Evolutionary conservation across 2,888 invertebrate genomes (phyloP), one percentile per base, ranked within the genome.

Genomic region (Drosophila vallismaia): DNA sequence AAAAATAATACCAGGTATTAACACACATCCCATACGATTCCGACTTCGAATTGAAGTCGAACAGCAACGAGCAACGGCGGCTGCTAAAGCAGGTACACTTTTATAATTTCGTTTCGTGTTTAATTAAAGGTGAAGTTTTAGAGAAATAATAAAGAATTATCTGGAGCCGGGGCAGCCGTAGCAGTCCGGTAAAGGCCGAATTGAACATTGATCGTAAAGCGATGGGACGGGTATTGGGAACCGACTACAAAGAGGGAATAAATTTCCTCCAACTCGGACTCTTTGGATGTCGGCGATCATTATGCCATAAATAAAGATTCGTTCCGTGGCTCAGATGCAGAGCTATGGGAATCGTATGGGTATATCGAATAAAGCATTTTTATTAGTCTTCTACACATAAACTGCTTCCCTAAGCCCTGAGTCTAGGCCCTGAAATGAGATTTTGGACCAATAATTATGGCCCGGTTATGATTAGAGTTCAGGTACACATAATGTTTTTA

Each of bases 121-220:
- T 86, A 86, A 86, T 86, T 86, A 86, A 86, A 86, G 86, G 84
- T 88, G 88, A 88, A 86, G 86, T 85, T 84, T 86, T 83, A 88
- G 81, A 79, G 83, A 86, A 87, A 85, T 85, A 87, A 87, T 83
- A 87, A 87, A 87, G 87, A 85, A 85, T 85, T 85, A 87, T 87
- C 87, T 75, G 82, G 80, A 66, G 68, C 64, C 76, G 62, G 71
- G 56, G 36, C 36, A 12, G 19, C 19, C 19, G 19, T 19, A 19
- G 19, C 19, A 2, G 4, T 10, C 12, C 26, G 29, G 40, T 75
- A 82, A 76, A 79, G 79, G 71, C 64, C 63, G 46, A 57, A 58
- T 52, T 59, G 53, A 73, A 74, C 74, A 78, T 85, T 85, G 81
- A 82, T 82, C 86, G 81, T 82, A 82, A 82, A 85, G 60, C 86